phyloP scores from a whole-genome alignment of 2,797 vertebrate genomes.

The Parotocinclus haroldoi region DNA sequence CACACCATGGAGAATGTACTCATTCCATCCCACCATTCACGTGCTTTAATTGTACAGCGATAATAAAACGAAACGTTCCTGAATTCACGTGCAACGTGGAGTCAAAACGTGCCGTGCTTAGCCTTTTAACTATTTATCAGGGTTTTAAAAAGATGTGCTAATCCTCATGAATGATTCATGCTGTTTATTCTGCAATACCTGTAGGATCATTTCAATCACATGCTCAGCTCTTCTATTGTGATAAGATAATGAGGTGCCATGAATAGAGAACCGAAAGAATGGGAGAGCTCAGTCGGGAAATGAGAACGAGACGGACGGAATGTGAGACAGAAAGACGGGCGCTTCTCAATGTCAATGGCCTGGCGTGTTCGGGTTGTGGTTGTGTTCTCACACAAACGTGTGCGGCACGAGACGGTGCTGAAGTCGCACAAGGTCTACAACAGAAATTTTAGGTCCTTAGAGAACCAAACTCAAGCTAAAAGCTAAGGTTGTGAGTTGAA shows the following conservation, averaged over 20 bases:
- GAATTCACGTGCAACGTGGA: not conserved
- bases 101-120: constrained; percentile 1
- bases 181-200: not conserved
- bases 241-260: constrained; percentile 17
- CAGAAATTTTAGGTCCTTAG: too few relatives aligned
- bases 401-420: too few relatives aligned
- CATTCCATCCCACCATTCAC: not conserved
- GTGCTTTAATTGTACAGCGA: too few relatives aligned
- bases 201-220: constrained; percentile 12
- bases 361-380: constrained; percentile 44
- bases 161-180: constrained; percentile 30
- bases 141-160: constrained; percentile 9
- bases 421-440: too few relatives aligned
- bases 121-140: constrained; percentile 13
- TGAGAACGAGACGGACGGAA: not conserved
- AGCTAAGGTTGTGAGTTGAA: too few relatives aligned
- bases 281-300: not conserved
- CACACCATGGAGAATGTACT: not conserved
- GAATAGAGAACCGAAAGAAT: not conserved
- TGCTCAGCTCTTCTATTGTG: not conserved
- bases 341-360: not conserved
- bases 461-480: too few relatives aligned
- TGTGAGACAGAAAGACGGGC: constrained; percentile 2
- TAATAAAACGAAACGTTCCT: not conserved
- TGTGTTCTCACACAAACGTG: constrained; percentile 55